phyloP scores from a whole-genome alignment of 2,888 invertebrate species.

The Apodemia mormo region DNA sequence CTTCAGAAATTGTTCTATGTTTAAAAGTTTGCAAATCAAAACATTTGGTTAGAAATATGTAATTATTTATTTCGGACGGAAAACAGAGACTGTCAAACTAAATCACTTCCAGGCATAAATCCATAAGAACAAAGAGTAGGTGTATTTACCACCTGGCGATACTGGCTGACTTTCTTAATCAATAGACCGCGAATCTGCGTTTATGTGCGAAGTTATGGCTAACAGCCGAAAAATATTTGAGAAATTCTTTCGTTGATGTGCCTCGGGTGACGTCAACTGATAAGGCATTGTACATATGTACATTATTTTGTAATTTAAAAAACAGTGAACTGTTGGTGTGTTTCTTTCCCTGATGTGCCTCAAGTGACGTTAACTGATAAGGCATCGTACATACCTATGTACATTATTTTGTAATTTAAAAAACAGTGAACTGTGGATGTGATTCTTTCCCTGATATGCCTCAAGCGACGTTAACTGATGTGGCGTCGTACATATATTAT shows the following conservation, averaged over 20 bases:
- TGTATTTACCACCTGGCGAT: conserved; percentile 4
- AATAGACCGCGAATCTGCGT: neutral
- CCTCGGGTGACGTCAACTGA: conserved; percentile 1
- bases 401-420: no score
- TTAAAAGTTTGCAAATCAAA: no score
- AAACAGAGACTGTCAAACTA: conserved; percentile 2
- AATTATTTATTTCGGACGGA: neutral
- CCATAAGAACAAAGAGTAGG: neutral
- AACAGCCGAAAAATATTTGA: conserved; percentile 2
- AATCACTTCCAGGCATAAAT: neutral
- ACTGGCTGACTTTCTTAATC: neutral
- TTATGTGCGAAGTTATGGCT: neutral
- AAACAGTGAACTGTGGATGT: no score
- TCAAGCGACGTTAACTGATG: neutral
- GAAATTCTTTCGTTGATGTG: conserved; percentile 2
- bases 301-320: no score
- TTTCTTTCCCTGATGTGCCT: conserved; percentile 3
- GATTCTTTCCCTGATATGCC: conserved; percentile 1
- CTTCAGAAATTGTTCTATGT: no score
- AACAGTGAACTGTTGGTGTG: no score
- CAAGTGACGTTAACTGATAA: neutral
- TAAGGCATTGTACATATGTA: no score
- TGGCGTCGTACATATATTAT: no score
- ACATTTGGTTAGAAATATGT: no score
- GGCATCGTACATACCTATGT: no score